Base-by-base conservation (phyloP, 2,888 invertebrate species). In the Trichacis sp. region DNA sequence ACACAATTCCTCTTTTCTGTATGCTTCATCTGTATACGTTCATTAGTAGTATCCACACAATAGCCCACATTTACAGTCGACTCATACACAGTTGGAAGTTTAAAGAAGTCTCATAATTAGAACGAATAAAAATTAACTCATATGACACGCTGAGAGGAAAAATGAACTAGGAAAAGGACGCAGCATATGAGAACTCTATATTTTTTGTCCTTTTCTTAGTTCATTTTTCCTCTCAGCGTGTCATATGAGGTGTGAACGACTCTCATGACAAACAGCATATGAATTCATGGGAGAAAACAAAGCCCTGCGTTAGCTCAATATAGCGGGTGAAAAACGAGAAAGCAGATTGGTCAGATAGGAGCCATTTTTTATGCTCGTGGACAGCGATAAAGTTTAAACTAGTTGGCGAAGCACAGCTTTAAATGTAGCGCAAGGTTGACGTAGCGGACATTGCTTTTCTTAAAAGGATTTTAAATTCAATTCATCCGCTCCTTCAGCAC, bases 331-430 rank as follows among this genome's bases (percentile, higher is more conserved):
- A 66, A 69, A 69, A 65, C 66, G 72, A 63, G 65, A 62, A 64
- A 68, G 36, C 59, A 56, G 59, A 51, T 58, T 45, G 68, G 64
- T 69, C 71, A 60, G 73, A 72, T 72, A 74, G 70, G 71, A 71
- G 68, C 70, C 67, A 74, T 74, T 72, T 71, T 70, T 74, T 74
- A 74, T 68, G 68, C 64, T 60, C 68, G 59, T 54, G 64, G 62
- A 68, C 71, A 57, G 68, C 68, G 73, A 72, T 73, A 72, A 72
- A 72, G 70, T 68, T 60, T 57, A 60, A 72, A 67, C 64, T 48
- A 46, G 63, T 67, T 38, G 68, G 54, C 53, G 54, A 59, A 50
- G 62, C 63, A 58, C 38, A 55, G 43, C 47, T 29, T 48, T 20
- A 53, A 68, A 68, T 68, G 53, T 59, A 55, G 62, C 18, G 60